phyloP scores from a whole-genome alignment of 2,888 invertebrate genomes.

The Dioctria linearis region DNA sequence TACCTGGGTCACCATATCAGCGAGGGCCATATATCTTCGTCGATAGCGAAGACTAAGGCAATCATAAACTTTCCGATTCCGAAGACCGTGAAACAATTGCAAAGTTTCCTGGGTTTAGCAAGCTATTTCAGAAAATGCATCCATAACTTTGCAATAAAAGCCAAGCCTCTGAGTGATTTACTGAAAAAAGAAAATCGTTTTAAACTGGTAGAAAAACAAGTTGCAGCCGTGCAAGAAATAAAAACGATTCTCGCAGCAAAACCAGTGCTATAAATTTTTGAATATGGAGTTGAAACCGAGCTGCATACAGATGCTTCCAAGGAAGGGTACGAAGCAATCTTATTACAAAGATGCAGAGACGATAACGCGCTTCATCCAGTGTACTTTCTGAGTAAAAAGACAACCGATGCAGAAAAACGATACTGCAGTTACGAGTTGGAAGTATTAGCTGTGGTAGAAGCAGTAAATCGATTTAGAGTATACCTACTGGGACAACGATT shows the following conservation, averaged over 20 bases:
- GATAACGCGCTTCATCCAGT: slow-evolving; percentile 27
- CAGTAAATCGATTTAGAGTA: slow-evolving; percentile 3
- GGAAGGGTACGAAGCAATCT: slow-evolving; percentile 7
- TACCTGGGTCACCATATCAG: slow-evolving; percentile 9
- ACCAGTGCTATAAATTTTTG: slow-evolving; percentile 49
- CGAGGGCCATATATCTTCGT: neutral
- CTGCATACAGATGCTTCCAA: slow-evolving; percentile 48
- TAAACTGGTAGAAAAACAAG: too few species aligned
- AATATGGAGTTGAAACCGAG: slow-evolving; percentile 51
- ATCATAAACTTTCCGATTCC: too few species aligned
- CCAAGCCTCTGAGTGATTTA: too few species aligned
- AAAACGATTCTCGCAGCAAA: slow-evolving; percentile 3
- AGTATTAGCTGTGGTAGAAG: slow-evolving; percentile 48
- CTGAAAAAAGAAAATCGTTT: too few species aligned
- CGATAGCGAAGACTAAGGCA: too few species aligned
- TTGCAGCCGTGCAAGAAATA: too few species aligned
- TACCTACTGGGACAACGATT: slow-evolving; percentile 56
- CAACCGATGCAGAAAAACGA: slow-evolving; percentile 62
- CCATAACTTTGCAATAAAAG: too few species aligned
- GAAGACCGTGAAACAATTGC: too few species aligned
- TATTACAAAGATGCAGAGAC: slow-evolving; percentile 58
- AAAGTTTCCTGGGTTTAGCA: too few species aligned
- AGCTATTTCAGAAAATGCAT: too few species aligned
- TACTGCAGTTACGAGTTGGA: slow-evolving; percentile 53
- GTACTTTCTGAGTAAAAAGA: slow-evolving; percentile 61